Conservation (phyloP, 2,113 vertebrate species). For the Eurypyga helias region DNA sequence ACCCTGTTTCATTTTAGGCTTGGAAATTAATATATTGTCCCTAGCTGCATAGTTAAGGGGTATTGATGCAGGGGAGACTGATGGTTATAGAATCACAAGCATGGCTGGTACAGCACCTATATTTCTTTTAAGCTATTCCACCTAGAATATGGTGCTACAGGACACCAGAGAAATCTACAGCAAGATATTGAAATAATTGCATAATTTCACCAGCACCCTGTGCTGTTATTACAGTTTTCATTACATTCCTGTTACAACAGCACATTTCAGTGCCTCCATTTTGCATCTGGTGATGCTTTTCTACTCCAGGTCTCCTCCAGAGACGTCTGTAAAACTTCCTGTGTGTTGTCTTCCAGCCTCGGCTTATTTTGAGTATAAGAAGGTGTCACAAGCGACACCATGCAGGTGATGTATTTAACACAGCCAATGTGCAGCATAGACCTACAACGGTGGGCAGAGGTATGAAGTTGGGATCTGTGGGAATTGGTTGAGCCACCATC, state of each 20-base stretch:
- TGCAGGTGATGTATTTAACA: background rate
- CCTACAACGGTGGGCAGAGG: accelerated
- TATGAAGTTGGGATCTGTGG: background rate
- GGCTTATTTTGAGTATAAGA: accelerated
- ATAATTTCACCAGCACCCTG: background rate
- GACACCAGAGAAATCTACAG: background rate
- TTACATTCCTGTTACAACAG: background rate
- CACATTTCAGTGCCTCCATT: background rate
- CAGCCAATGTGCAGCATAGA: background rate
- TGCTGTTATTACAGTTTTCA: background rate
- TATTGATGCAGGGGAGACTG: background rate
- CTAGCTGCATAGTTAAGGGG: background rate
- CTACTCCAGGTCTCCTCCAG: background rate
- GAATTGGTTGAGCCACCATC: too few relatives aligned
- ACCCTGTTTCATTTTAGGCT: background rate
- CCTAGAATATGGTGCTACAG: background rate
- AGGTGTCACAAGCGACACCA: background rate
- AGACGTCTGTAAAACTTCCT: background rate
- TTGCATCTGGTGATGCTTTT: background rate
- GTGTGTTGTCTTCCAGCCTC: background rate
- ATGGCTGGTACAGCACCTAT: background rate
- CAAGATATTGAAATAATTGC: background rate
- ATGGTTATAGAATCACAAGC: background rate
- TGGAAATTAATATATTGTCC: background rate
- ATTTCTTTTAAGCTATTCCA: background rate